Conservation (phyloP, 2,113 vertebrate species). For the Hydropotes inermis region DNA sequence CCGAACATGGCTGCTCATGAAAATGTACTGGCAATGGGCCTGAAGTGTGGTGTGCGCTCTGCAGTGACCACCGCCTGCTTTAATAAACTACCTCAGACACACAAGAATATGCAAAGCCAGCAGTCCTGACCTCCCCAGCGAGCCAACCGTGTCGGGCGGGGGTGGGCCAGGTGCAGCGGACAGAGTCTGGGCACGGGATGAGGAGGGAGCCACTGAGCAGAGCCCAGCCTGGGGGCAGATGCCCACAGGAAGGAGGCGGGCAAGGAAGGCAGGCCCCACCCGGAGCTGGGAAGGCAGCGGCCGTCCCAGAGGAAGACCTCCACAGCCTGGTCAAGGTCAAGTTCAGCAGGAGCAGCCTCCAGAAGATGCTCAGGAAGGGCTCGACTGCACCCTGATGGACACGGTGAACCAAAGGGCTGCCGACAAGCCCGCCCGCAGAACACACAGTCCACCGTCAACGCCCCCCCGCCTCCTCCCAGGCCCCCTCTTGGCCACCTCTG, state of each 20-base stretch:
- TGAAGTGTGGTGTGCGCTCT: not conserved
- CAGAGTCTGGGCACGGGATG: not conserved
- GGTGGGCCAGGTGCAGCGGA: not conserved
- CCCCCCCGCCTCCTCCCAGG: not conserved
- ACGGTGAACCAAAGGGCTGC: slow-evolving; percentile 79
- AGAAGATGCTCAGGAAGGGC: slow-evolving; percentile 83
- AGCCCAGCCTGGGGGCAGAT: not conserved
- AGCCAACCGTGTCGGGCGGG: not conserved
- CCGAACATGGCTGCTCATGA: not conserved
- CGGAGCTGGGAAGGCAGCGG: slow-evolving; percentile 77
- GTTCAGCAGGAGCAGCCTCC: slow-evolving; percentile 82
- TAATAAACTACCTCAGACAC: not conserved
- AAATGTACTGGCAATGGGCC: not conserved
- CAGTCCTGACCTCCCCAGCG: not conserved
- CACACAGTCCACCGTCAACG: not conserved
- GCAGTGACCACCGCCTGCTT: not conserved
- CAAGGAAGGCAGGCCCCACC: not conserved
- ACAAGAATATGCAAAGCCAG: not conserved
- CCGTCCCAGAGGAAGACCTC: slow-evolving; percentile 82
- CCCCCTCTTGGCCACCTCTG: not conserved
- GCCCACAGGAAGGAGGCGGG: not conserved
- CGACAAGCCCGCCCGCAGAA: slow-evolving; percentile 78
- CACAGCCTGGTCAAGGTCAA: slow-evolving; percentile 79
- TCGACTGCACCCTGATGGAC: slow-evolving; percentile 83
- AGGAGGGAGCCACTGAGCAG: not conserved